A percentile compares a stretch with the other conserved stretches of the same genome.
Conservation (phyloP, 2,888 invertebrate genomes). For the Nephrotoma guestfalica region DNA sequence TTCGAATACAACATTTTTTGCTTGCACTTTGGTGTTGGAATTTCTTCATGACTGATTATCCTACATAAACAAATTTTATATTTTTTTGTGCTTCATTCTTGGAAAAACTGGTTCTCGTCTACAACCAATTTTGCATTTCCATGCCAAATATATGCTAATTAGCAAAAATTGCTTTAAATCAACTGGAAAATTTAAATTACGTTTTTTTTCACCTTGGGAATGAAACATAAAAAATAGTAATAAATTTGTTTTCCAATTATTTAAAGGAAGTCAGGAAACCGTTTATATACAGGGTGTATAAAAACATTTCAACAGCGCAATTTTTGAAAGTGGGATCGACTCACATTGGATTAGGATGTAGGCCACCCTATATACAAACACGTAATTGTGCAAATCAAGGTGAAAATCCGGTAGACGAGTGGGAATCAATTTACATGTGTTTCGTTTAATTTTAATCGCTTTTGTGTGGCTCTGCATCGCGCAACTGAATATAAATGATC, state of each 20-base stretch:
- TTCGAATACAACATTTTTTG: background rate
- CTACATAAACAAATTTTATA: background rate
- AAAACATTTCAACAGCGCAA: too few species aligned
- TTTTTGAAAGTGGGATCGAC: too few species aligned
- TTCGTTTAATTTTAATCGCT: background rate
- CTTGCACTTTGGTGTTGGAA: background rate
- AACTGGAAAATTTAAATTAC: background rate
- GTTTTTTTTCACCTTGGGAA: background rate
- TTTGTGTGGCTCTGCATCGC: background rate
- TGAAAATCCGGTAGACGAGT: background rate
- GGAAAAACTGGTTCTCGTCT: background rate
- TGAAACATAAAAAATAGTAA: background rate
- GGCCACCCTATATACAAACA: background rate
- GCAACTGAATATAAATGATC: background rate
- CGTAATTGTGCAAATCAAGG: background rate
- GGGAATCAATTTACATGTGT: background rate
- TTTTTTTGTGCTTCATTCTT: background rate
- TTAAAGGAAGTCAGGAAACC: background rate
- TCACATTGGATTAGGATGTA: too few species aligned
- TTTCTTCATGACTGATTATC: background rate
- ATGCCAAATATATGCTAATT: background rate
- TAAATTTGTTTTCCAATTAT: background rate
- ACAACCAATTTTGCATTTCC: background rate
- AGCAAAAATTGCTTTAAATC: background rate
- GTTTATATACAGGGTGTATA: background rate